These are phyloP conservation scores for Zophobas morio DNA, from an alignment of 1,140 invertebrate genomes.

Conservation along the genomic window DNA sequence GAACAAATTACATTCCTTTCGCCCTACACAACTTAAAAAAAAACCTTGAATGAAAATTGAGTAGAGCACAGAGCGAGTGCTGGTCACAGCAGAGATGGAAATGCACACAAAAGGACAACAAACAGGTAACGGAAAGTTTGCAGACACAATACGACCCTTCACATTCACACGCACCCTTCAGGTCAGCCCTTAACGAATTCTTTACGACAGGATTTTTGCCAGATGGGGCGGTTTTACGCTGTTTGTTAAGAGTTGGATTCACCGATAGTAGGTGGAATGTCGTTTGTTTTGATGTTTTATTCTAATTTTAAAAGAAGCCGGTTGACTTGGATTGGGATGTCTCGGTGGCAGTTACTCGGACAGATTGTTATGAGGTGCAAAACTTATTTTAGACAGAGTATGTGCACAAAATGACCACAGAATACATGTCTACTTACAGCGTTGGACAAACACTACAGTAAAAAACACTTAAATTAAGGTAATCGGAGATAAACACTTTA, in stretches of 20 bases:
- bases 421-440: conserved; percentile 14
- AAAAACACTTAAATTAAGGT: neutral
- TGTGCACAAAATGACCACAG: neutral
- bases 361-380: neutral
- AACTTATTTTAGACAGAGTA: neutral
- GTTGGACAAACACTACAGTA: neutral
- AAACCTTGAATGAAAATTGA: neutral
- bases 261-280: too few relatives aligned
- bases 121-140: too few relatives aligned
- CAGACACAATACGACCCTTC: neutral
- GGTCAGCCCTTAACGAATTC: too few relatives aligned
- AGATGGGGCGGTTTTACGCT: too few relatives aligned
- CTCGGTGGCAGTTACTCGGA: neutral
- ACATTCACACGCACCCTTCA: neutral
- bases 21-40: conserved; percentile 16
- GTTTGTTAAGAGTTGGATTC: too few relatives aligned
- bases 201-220: too few relatives aligned
- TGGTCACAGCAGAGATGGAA: neutral
- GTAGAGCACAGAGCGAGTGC: neutral
- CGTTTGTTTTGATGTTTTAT: too few relatives aligned
- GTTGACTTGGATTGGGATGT: neutral
- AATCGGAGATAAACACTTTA: neutral
- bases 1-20: conserved; percentile 25
- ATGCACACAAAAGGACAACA: too few relatives aligned
- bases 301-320: neutral